Base-by-base conservation (phyloP, 2,888 invertebrate genomes). In the Sminthurinus aureus region DNA sequence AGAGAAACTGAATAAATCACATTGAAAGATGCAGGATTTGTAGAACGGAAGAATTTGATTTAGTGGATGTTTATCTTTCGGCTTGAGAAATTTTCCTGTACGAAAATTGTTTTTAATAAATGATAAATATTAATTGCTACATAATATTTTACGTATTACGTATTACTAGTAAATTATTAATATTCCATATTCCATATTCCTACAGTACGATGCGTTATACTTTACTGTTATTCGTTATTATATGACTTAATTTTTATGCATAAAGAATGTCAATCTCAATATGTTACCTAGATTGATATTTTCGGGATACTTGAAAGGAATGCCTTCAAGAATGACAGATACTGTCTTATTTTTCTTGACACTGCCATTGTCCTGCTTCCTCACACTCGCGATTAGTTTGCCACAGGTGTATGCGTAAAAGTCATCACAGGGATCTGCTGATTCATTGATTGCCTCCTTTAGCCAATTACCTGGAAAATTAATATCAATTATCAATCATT, bases 371-470 rank as follows among this genome's bases (percentile, higher is more conserved):
- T 4, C 38, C 6, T 38, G 38, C 38, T 38, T 38, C 3, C 38
- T 38, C 38, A n/a, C 75, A 50, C 11, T 67, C 26, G 0, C 58
- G 9, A 85, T 50, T 50, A 77, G 82, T 20, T 51, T 67, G 11
- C 86, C 86, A 74, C 86, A 86, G 15, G 84, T 78, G 73, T 84
- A 82, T 9, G 77, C 58, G 22, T 86, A 85, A 83, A 86, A 86
- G 64, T 86, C 71, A 6, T 85, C 85, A 52, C 86, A 86, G 4
- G 86, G 86, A 22, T 84, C 18, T 1, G 79, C 77, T 0, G 9
- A 22, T 8, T 22, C 13, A 22, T 86, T 81, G 84, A 86, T 85
- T 12, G 85, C 83, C 9, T 77, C 81, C 15, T 69, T 79, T 20
- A 86, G 66, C 83, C 86, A 84, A 15, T 74, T 73, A 51, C 80